Evolutionary conservation across 2,888 invertebrate species (phyloP), one percentile per base, ranked within the genome.

Genomic region (Laspeyria flexula): DNA sequence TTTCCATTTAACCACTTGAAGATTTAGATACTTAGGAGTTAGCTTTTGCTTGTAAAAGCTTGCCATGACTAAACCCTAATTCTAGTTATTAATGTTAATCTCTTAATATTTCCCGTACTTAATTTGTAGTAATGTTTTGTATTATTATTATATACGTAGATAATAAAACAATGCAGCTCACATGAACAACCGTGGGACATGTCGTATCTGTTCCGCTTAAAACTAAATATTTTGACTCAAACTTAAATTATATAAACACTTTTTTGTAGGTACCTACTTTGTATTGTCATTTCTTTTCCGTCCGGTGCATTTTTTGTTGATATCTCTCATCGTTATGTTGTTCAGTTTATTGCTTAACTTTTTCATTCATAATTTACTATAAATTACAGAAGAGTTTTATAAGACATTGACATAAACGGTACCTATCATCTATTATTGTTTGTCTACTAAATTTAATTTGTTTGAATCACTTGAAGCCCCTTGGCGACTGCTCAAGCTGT

Each of bases 171-270:
- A 64, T 43, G 37, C 18, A 39, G 33, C 34, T 21, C 34, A 38
- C 27, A 43, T 65, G 66, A 62, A 45, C 62, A 56, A 59, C 45
- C 29, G 15, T 18, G 33, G 18, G 44, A 65, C 70, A 67, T 67
- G 67, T 49, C 55, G 41, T 67, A 67, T 67, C 67, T 45, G 27
- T 31, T 10, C 38, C 4, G 38, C 13, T 4, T 25, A 18, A 53
- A 57, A 38, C 62, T n/a, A 55, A 69, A 70, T 70, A 59, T 70
- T 67, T 61, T 41, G 12, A 55, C 39, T 40, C 12, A 40, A 27
- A 23, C 21, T 47, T 11, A 21, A 33, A 43, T 15, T 45, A 33
- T 41, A 39, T 43, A 51, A 53, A 59, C 33, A 59, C 12, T 6
- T 25, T 25, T 33, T 42, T 1, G n/a, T n/a, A n/a, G n/a, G n/a